Percentiles rank a stretch among this genome's conserved stretches.
These are phyloP conservation scores for Bombus consobrinus DNA, from an alignment of 1,140 invertebrate genomes.

Conservation along the genomic window DNA sequence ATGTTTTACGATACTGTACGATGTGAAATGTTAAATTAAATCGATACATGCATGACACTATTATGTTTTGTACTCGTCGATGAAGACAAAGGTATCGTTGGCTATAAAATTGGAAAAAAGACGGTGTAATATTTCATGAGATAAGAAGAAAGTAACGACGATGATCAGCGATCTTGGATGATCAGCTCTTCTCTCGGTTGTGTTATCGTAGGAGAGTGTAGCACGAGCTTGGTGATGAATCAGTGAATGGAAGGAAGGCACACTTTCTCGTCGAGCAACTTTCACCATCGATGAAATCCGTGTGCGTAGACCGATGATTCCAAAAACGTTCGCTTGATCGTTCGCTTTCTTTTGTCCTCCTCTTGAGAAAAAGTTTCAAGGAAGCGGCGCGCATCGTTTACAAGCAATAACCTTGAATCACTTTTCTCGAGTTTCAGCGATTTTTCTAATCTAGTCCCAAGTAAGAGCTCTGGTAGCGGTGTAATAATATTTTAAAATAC, in stretches of 20 bases:
- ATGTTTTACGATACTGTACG: too few species aligned
- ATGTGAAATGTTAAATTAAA: neutral
- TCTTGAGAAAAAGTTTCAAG: neutral
- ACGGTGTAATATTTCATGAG: neutral
- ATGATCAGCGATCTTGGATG: neutral
- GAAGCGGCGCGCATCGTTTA: neutral
- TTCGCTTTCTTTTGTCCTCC: neutral
- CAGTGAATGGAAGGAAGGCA: constrained; percentile 82
- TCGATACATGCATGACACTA: neutral
- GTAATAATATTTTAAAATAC: neutral
- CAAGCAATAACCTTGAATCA: neutral
- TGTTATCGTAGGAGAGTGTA: constrained; percentile 9
- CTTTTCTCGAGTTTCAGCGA: neutral
- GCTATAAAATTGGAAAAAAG: neutral
- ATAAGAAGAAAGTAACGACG: neutral
- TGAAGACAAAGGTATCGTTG: neutral
- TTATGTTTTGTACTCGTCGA: too few species aligned
- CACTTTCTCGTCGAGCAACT: constrained; percentile 81
- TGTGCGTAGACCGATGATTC: constrained; percentile 66
- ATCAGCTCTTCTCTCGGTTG: neutral
- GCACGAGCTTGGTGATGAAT: constrained; percentile 70
- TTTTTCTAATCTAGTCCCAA: neutral
- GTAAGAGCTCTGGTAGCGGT: neutral
- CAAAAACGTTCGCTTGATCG: constrained; percentile 71
- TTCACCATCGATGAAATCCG: constrained; percentile 81